These are phyloP conservation scores for Cheilosia grossa DNA, from an alignment of 2,888 invertebrate species.

Conservation along the genomic window DNA sequence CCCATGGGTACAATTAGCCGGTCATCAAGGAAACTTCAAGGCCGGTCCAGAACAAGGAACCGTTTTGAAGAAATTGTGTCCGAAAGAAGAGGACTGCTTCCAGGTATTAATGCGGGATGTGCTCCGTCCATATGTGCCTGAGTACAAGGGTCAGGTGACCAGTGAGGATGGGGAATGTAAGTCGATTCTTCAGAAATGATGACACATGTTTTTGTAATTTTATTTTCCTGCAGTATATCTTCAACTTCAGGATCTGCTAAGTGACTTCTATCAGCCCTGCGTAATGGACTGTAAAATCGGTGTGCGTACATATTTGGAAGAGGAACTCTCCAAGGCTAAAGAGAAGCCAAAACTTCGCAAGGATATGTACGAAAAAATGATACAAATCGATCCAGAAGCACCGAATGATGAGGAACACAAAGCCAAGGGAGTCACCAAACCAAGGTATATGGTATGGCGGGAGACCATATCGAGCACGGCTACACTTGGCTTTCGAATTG, in stretches of 20 bases:
- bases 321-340: constrained; percentile 96
- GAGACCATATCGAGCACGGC: constrained; percentile 99
- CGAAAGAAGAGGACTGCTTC: constrained; percentile 94
- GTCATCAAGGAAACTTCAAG: constrained; percentile 97
- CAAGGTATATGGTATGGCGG: constrained; percentile 97
- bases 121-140: constrained; percentile 94
- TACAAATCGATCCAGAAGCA: constrained; percentile 94
- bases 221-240: constrained; percentile 87
- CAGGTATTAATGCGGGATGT: constrained; percentile 92
- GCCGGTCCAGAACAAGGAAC: constrained; percentile 97
- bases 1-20: constrained; percentile 98
- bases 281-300: constrained; percentile 99
- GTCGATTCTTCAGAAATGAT: constrained; percentile 63
- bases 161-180: constrained; percentile 91
- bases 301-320: constrained; percentile 96
- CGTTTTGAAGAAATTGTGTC: constrained; percentile 95
- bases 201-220: not conserved
- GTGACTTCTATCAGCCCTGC: constrained; percentile 95
- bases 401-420: constrained; percentile 95
- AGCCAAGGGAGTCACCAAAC: constrained; percentile 96
- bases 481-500: constrained; percentile 97
- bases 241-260: constrained; percentile 95
- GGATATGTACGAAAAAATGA: constrained; percentile 99
- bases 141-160: constrained; percentile 94
- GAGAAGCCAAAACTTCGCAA: constrained; percentile 96